These are phyloP conservation scores for Leptarthrus brevirostris DNA, from an alignment of 2,888 invertebrate species.

Conservation along the genomic window DNA sequence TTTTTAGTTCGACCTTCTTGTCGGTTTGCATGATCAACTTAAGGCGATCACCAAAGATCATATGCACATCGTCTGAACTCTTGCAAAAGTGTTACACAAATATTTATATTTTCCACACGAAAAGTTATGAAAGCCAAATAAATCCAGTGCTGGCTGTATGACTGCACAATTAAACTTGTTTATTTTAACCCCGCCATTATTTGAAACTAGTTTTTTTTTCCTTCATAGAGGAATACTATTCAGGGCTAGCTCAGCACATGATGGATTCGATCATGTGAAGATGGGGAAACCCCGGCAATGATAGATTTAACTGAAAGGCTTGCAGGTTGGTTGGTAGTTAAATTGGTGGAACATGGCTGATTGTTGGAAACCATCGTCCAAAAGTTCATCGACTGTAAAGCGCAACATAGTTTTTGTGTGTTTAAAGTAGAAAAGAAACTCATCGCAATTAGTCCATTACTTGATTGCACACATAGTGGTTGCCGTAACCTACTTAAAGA, in stretches of 20 bases:
- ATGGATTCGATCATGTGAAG: neutral
- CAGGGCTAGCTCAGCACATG: neutral
- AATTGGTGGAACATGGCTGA: too few relatives aligned
- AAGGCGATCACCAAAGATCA: neutral
- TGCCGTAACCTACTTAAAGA: slow-evolving; percentile 29
- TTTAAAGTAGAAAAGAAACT: slow-evolving; percentile 17
- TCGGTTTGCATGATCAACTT: neutral
- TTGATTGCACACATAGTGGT: slow-evolving; percentile 13
- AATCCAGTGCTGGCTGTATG: too few relatives aligned
- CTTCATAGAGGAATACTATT: neutral
- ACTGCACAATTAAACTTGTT: neutral
- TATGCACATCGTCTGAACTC: neutral
- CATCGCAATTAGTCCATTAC: slow-evolving; percentile 19
- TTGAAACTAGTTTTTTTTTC: neutral
- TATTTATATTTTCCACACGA: neutral
- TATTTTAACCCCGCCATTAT: neutral
- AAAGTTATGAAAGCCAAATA: neutral
- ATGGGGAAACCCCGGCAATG: neutral
- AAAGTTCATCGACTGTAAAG: slow-evolving; percentile 36
- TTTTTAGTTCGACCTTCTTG: neutral
- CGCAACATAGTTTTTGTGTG: slow-evolving; percentile 1
- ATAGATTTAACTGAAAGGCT: neutral
- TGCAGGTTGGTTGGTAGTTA: neutral
- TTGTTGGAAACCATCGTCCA: slow-evolving; percentile 12
- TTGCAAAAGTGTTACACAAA: neutral